Conservation (phyloP, 2,888 invertebrate species). For the Stenotaenia linearis region DNA sequence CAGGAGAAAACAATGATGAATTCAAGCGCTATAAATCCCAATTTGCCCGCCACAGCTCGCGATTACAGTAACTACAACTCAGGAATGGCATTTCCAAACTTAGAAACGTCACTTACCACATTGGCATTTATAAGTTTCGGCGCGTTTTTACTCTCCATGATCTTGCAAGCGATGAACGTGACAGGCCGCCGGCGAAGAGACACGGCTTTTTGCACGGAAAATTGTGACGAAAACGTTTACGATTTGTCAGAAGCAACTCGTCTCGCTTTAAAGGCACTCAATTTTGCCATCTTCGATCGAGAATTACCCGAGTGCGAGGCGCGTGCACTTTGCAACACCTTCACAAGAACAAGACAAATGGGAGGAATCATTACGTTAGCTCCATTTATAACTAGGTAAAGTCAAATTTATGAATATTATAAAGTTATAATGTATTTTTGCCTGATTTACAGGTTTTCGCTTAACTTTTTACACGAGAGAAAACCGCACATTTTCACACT, state of each 20-base stretch:
- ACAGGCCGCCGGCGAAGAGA: neutral
- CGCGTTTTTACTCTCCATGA: conserved; percentile 19
- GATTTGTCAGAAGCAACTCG: neutral
- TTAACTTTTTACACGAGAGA: neutral
- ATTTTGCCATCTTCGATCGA: conserved; percentile 1
- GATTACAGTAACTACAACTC: neutral
- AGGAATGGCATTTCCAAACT: neutral
- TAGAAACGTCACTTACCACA: conserved; percentile 27
- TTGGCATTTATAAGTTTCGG: conserved; percentile 29
- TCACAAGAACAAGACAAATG: neutral
- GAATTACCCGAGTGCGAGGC: conserved; percentile 1
- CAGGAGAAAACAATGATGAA: neutral
- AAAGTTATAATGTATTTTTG: neutral
- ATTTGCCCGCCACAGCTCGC: neutral
- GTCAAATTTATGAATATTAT: neutral
- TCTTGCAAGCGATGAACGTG: conserved; percentile 26
- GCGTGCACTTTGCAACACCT: conserved; percentile 4
- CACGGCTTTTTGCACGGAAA: neutral
- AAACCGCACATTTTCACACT: neutral
- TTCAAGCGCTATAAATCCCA: neutral
- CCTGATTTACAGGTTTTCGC: neutral
- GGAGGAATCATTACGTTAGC: neutral
- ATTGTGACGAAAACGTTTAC: neutral
- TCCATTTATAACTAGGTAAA: neutral
- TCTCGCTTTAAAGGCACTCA: conserved; percentile 10